A percentile compares a stretch with the other conserved stretches of the same genome.
Conservation (phyloP, 1,140 invertebrate species). For the Neotoxoptera formosana region DNA sequence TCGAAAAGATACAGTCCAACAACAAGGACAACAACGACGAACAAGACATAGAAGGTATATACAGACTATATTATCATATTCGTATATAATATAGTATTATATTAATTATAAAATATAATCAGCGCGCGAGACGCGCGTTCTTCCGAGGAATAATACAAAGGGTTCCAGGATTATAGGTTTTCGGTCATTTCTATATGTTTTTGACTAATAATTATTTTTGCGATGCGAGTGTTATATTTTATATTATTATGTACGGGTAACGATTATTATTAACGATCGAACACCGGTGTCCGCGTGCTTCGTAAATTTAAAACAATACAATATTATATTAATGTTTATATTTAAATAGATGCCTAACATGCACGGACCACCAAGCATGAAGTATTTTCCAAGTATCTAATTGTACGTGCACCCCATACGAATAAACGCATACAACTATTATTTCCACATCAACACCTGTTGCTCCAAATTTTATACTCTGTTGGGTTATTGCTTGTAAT, state of each 20-base stretch:
- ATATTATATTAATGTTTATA: too few species aligned
- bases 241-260: background rate
- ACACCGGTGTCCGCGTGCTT: background rate
- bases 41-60: conserved; percentile 49
- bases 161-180: background rate
- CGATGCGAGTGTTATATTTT: too few species aligned
- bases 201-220: background rate
- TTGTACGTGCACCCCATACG: background rate
- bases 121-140: background rate
- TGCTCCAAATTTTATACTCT: background rate
- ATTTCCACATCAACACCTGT: background rate
- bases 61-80: background rate
- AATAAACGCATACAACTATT: background rate
- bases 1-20: conserved; percentile 58
- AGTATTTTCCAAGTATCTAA: too few species aligned
- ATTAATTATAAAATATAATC: too few species aligned
- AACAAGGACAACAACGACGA: conserved; percentile 51
- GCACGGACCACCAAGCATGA: too few species aligned
- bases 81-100: too few species aligned
- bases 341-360: too few species aligned
- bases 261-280: background rate
- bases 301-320: background rate
- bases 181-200: background rate
- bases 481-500: background rate
- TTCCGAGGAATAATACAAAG: background rate